These are phyloP conservation scores for Helicoverpa zea DNA, from an alignment of 1,140 invertebrate species.

Conservation along the genomic window DNA sequence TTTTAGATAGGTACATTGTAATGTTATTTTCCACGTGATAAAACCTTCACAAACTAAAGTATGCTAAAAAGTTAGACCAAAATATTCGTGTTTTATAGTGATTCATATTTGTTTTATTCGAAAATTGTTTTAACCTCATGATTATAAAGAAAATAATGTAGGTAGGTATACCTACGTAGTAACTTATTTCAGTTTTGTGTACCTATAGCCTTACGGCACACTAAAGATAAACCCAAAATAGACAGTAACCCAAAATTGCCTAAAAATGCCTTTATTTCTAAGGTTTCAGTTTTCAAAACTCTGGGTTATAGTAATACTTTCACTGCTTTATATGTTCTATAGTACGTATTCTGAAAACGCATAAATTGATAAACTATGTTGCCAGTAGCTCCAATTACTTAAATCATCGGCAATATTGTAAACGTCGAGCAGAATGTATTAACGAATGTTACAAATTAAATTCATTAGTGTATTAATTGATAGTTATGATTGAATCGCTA, in stretches of 20 bases:
- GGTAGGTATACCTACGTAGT: too few species aligned
- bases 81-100: neutral
- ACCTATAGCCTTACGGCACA: too few species aligned
- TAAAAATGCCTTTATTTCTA: too few species aligned
- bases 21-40: conserved; percentile 15
- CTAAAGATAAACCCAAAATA: too few species aligned
- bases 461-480: neutral
- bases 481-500: neutral
- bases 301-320: too few species aligned
- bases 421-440: neutral
- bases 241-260: too few species aligned
- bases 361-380: neutral
- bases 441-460: neutral
- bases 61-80: neutral
- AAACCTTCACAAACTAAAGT: conserved; percentile 1
- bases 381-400: neutral
- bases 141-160: too few species aligned
- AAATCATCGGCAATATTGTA: neutral
- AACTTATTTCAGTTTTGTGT: too few species aligned
- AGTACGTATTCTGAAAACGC: too few species aligned
- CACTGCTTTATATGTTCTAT: too few species aligned
- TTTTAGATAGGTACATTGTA: neutral
- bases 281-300: too few species aligned
- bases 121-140: neutral
- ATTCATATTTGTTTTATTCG: neutral